Conservation (phyloP, 1,140 invertebrate genomes). For the Zaprionus vittiger region DNA sequence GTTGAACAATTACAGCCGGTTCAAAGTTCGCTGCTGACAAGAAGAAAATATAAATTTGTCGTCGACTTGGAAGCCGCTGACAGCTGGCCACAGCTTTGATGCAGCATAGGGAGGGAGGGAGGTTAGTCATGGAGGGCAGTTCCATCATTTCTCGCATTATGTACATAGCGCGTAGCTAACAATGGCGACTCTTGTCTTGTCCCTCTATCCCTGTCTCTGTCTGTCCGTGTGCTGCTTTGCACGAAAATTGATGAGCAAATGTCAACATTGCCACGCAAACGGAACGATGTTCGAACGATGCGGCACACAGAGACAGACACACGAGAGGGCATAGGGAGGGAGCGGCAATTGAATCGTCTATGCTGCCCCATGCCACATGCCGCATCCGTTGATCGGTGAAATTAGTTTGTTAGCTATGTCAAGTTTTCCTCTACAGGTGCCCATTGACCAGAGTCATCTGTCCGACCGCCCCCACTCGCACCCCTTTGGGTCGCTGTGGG, state of each 20-base stretch:
- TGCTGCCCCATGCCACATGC: conserved; percentile 14
- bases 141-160: conserved; percentile 38
- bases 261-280: conserved; percentile 62
- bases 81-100: conserved; percentile 42
- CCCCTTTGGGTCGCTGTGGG: conserved; percentile 9
- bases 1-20: conserved; percentile 29
- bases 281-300: neutral
- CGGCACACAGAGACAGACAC: neutral
- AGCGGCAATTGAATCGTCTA: conserved; percentile 28
- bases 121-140: neutral
- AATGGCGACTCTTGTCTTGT: conserved; percentile 66
- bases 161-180: conserved; percentile 50
- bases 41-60: conserved; percentile 33
- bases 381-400: conserved; percentile 55
- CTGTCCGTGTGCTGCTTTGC: conserved; percentile 35
- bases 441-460: conserved; percentile 16
- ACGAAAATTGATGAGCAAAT: conserved; percentile 67
- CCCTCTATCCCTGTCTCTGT: neutral
- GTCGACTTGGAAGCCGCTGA: conserved; percentile 32
- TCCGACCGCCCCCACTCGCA: conserved; percentile 15
- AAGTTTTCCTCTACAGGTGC: conserved; percentile 49
- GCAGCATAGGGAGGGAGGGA: neutral
- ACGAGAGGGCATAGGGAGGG: conserved; percentile 5
- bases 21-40: conserved; percentile 28
- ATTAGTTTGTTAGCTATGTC: conserved; percentile 67